Conservation (phyloP, 1,140 invertebrate species). For the Heliconius eleuchia region DNA sequence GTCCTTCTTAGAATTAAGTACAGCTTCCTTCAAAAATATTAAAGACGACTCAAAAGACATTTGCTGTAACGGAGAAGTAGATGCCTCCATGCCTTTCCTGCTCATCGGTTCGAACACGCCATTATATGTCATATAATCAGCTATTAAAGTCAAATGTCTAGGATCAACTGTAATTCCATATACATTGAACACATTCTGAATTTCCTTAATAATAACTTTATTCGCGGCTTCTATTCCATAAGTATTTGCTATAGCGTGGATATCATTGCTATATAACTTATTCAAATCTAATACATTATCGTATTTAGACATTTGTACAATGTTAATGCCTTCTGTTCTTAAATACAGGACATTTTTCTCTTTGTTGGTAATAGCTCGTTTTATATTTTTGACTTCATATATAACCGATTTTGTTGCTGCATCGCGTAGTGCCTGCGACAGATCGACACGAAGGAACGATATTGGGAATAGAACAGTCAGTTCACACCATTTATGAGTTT, state of each 20-base stretch:
- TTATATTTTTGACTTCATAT: constrained; percentile 91
- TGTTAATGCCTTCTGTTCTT: constrained; percentile 97
- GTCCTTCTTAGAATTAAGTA: constrained; percentile 87
- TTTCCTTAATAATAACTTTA: constrained; percentile 94
- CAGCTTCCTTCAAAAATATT: constrained; percentile 92
- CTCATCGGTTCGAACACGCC: constrained; percentile 95
- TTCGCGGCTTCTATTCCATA: constrained; percentile 98
- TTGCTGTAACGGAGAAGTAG: constrained; percentile 96
- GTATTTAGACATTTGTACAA: constrained; percentile 93
- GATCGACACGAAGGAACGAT: constrained; percentile 86
- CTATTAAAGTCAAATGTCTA: constrained; percentile 94
- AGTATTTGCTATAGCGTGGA: constrained; percentile 92
- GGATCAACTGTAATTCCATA: constrained; percentile 98
- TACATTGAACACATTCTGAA: constrained; percentile 95
- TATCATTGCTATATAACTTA: constrained; percentile 95
- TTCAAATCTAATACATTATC: constrained; percentile 92
- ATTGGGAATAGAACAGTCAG: constrained; percentile 84
- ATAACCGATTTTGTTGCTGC: constrained; percentile 89
- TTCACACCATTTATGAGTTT: constrained; percentile 82
- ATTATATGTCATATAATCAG: constrained; percentile 99
- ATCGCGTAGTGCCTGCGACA: constrained; percentile 89
- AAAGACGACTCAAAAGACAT: constrained; percentile 98
- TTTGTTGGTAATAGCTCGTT: constrained; percentile 89
- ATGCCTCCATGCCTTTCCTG: constrained; percentile 93
- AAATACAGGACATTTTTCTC: constrained; percentile 84